Evolutionary conservation across 2,797 vertebrate genomes (phyloP).

Genomic region (Pangasius sanitwongsei): DNA sequence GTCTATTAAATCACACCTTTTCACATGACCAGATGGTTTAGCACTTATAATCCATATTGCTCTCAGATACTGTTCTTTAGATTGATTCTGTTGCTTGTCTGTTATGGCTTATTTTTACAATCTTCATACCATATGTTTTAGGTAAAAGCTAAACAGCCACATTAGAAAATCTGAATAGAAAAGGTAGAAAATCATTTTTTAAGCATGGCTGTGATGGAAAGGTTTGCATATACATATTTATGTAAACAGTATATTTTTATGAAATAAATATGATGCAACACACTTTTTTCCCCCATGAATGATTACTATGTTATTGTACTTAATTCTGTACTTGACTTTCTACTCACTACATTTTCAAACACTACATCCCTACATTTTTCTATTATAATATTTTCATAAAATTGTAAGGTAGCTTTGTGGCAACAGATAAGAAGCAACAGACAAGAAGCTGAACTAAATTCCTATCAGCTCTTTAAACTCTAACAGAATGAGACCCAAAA

Average conservation of each 20-base stretch:
- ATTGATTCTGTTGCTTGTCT: constrained; percentile 1
- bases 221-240: not conserved
- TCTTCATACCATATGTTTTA: not conserved
- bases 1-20: constrained; percentile 26
- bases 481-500: not conserved
- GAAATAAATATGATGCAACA: not conserved
- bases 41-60: not conserved
- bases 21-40: constrained; percentile 1
- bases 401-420: not conserved
- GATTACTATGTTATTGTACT: not conserved
- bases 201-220: not conserved
- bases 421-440: not conserved
- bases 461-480: not conserved
- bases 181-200: not conserved
- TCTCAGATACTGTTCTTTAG: not conserved
- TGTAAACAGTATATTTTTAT: not conserved
- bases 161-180: not conserved
- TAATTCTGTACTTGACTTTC: no score
- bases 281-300: not conserved
- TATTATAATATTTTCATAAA: not conserved
- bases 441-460: not conserved
- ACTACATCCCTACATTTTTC: not conserved
- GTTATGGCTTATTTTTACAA: not conserved
- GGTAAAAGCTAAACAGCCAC: not conserved
- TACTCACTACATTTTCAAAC: not conserved